These are phyloP conservation scores for Diarsia mendica DNA, from an alignment of 2,888 invertebrate species.

Conservation along the genomic window DNA sequence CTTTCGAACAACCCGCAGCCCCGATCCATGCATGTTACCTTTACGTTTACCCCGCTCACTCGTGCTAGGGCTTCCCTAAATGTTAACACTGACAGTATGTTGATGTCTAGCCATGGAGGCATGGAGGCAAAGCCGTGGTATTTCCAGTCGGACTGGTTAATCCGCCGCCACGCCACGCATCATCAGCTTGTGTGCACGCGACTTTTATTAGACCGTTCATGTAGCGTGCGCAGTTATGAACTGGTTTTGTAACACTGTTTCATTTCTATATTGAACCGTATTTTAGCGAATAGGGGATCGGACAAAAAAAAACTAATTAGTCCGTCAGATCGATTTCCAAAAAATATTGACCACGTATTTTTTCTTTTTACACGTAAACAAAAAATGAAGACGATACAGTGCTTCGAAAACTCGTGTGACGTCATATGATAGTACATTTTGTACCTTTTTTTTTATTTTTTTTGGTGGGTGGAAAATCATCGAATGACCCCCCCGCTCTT, in stretches of 20 bases:
- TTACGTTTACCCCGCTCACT: not conserved
- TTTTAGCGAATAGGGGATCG: conserved; percentile 10
- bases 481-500: no score
- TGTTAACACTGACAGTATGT: conserved; percentile 81
- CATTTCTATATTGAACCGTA: conserved; percentile 32
- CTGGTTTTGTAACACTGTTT: conserved; percentile 36
- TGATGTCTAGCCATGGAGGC: conserved; percentile 74
- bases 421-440: no score
- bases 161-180: conserved; percentile 72
- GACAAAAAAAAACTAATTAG: no score
- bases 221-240: conserved; percentile 38
- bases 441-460: no score
- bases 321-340: no score
- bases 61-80: conserved; percentile 43
- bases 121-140: conserved; percentile 75
- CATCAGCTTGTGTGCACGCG: conserved; percentile 64
- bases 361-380: no score
- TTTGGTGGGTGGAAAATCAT: no score
- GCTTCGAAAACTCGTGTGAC: no score
- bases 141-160: conserved; percentile 82
- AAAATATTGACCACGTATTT: no score
- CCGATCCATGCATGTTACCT: no score
- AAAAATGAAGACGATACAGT: no score
- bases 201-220: conserved; percentile 65
- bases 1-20: no score